A percentile compares a stretch with the other conserved stretches of the same genome.
These are phyloP conservation scores for Diogma glabrata DNA, from an alignment of 2,888 invertebrate genomes.

Conservation along the genomic window DNA sequence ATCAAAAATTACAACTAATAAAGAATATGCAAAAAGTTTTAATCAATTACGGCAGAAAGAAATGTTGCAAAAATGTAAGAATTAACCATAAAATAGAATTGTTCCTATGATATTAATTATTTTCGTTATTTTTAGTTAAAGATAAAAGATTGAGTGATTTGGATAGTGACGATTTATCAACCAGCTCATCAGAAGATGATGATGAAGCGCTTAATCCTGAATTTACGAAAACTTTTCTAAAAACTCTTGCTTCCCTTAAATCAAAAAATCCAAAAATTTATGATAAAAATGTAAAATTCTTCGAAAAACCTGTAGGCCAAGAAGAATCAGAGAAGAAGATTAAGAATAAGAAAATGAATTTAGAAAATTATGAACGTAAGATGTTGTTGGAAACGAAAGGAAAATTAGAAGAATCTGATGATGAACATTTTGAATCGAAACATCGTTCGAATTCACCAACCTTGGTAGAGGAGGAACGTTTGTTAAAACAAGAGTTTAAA, in stretches of 20 bases:
- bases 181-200: conserved; percentile 29
- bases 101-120: neutral
- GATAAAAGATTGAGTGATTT: conserved; percentile 22
- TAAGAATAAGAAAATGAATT: conserved; percentile 46
- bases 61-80: conserved; percentile 66
- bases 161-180: conserved; percentile 20
- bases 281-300: conserved; percentile 60
- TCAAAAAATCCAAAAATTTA: conserved; percentile 84
- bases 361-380: conserved; percentile 71
- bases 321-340: conserved; percentile 24
- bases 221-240: conserved; percentile 74
- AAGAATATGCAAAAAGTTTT: conserved; percentile 73
- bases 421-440: conserved; percentile 21
- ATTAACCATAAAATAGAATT: conserved; percentile 13
- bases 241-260: conserved; percentile 74
- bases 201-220: conserved; percentile 28
- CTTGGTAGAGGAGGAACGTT: conserved; percentile 55
- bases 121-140: conserved; percentile 25
- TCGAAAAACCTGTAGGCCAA: conserved; percentile 36
- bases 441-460: conserved; percentile 36
- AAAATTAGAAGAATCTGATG: conserved; percentile 32
- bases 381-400: conserved; percentile 59
- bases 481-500: conserved; percentile 52
- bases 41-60: conserved; percentile 77
- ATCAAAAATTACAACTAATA: conserved; percentile 51